Evolutionary conservation across 2,113 vertebrate species (phyloP).

Genomic region (human (Homo sapiens)): GRCh38 chr7:91569501-91570000

Average conservation of each 20-base stretch:
- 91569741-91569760: neutral
- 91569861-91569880: neutral
- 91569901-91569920: slow-evolving; percentile 21
- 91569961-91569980: neutral
- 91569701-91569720: neutral
- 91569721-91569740: neutral
- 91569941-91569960: neutral
- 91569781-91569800: neutral
- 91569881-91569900: slow-evolving; percentile 13
- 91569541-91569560: neutral
- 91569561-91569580: neutral
- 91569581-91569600: neutral
- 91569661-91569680: neutral
- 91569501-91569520: neutral
- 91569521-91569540: neutral
- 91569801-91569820: neutral
- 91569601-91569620: neutral
- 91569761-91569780: neutral
- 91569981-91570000: slow-evolving; percentile 8
- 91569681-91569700: neutral
- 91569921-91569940: neutral
- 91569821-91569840: neutral
- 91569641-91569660: neutral
- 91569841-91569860: neutral
- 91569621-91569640: neutral